Evolutionary conservation across 2,797 vertebrate species (phyloP).

Genomic region (Melanotaenia pygmaea): DNA sequence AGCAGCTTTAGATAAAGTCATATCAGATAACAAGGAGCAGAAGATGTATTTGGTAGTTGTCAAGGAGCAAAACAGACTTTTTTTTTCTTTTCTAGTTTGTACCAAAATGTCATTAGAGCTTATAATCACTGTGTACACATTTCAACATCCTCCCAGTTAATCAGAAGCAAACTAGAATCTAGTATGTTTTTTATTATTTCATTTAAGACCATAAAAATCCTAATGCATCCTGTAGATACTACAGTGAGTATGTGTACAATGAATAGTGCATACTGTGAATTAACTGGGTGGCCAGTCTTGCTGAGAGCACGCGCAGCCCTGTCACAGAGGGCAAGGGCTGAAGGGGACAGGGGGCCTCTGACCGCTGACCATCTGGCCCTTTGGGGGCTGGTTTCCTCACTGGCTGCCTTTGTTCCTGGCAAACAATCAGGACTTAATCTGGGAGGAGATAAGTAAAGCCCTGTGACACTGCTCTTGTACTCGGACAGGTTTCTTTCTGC

Average conservation of each 20-base stretch:
- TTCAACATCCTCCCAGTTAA: slow-evolving; percentile 2
- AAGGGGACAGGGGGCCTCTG: slow-evolving; percentile 88
- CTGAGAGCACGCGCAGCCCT: slow-evolving; percentile 71
- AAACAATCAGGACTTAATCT: slow-evolving; percentile 94
- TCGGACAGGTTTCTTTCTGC: slow-evolving; percentile 65
- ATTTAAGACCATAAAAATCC: not conserved
- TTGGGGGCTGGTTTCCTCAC: slow-evolving; percentile 88
- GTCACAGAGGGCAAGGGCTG: slow-evolving; percentile 81
- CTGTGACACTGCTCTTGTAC: slow-evolving; percentile 77
- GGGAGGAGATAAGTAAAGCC: slow-evolving; percentile 87
- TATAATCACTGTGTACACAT: slow-evolving; percentile 33
- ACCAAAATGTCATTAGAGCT: slow-evolving; percentile 50
- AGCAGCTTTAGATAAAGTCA: slow-evolving; percentile 55
- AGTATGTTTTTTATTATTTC: not conserved
- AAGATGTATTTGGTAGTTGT: slow-evolving; percentile 60
- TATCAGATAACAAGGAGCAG: slow-evolving; percentile 67
- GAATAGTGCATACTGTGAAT: slow-evolving; percentile 36
- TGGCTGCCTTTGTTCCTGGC: slow-evolving; percentile 89
- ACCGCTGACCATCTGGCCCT: slow-evolving; percentile 95
- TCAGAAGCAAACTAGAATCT: not conserved
- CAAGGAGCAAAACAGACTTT: slow-evolving; percentile 74
- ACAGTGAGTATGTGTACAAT: slow-evolving; percentile 4
- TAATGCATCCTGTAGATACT: not conserved
- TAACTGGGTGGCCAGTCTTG: slow-evolving; percentile 72
- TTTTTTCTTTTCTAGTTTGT: not conserved